Base-by-base conservation (phyloP, 2,797 vertebrate genomes). In the Melanotaenia maccullochi region DNA sequence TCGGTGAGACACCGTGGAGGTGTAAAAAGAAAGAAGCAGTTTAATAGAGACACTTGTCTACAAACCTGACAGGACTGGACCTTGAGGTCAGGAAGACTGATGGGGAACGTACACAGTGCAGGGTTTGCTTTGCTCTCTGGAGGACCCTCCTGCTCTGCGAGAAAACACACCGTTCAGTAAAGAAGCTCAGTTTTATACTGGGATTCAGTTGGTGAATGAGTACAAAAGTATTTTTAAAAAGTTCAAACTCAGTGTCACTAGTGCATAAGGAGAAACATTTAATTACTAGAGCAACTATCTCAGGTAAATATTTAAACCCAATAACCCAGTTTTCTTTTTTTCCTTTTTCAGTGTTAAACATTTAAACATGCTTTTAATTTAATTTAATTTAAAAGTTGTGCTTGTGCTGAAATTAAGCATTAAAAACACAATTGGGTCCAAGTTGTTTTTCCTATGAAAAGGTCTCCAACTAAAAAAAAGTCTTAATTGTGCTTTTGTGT, bases 11-110 rank as follows among this genome's bases (percentile, higher is more conserved):
- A 69, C 36, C 20, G 44, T 33, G 42, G 47, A 70, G 63, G 65
- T 65, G 65, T 60, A 60, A 76, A 82, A 69, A 71, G 67, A 64
- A 65, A 63, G 63, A 25, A 3, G 20, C 57, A 61, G 22, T 44
- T 59, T 33, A 47, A 32, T 11, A 47, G 22, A 22, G 68, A 33
- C 8, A 44, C 61, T 69, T 24, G 12, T 20, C 61, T 42, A 9
- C 38, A 35, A 55, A 60, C 38, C 47, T 28, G 67, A 73, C 35
- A 56, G 24, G 7, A 9, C 65, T 38, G n/a, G 35, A 65, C 24
- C 51, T 30, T 4, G 49, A 65, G 60, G 35, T 36, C 12, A 18
- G 52, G 71, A 59, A 36, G 52, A 66, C 35, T 14, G 42, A 47
- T 0, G 2, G 32, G 35, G 14, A 52, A 18, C 28, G 49, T 60